A percentile compares a stretch with the other conserved stretches of the same genome.
Conservation (phyloP, 1,140 invertebrate species). For the Drosophila mauritiana region DNA sequence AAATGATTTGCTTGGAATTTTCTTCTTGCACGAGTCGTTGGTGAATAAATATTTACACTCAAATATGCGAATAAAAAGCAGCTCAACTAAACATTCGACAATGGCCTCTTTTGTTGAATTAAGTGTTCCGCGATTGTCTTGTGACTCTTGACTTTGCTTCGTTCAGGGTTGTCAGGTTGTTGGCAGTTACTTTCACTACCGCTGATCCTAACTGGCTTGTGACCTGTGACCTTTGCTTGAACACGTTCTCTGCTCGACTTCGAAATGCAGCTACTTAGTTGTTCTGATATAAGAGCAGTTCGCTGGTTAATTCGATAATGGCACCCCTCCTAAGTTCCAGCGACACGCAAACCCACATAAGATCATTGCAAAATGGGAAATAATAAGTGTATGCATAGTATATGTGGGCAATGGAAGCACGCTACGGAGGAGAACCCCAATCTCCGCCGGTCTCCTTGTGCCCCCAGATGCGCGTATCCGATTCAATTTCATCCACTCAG, state of each 20-base stretch:
- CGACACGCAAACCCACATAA: conserved; percentile 10
- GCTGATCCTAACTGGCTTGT: not conserved
- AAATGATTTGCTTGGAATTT: not conserved
- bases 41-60: conserved; percentile 17
- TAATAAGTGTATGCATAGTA: too few species aligned
- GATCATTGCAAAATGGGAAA: not conserved
- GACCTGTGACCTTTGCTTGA: not conserved
- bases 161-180: conserved; percentile 12
- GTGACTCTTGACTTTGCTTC: not conserved
- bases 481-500: conserved; percentile 6
- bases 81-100: not conserved
- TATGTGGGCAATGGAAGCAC: not conserved
- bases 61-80: not conserved
- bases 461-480: not conserved
- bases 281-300: conserved; percentile 2
- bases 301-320: conserved; percentile 36
- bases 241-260: not conserved
- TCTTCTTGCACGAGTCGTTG: not conserved
- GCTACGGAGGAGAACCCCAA: not conserved
- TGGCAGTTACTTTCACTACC: not conserved
- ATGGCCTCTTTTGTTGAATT: conserved; percentile 26
- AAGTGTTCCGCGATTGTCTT: conserved; percentile 27
- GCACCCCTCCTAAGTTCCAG: not conserved
- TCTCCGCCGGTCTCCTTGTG: not conserved
- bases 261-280: not conserved